phyloP scores from a whole-genome alignment of 2,113 vertebrate genomes.

The Ifrita kowaldi region DNA sequence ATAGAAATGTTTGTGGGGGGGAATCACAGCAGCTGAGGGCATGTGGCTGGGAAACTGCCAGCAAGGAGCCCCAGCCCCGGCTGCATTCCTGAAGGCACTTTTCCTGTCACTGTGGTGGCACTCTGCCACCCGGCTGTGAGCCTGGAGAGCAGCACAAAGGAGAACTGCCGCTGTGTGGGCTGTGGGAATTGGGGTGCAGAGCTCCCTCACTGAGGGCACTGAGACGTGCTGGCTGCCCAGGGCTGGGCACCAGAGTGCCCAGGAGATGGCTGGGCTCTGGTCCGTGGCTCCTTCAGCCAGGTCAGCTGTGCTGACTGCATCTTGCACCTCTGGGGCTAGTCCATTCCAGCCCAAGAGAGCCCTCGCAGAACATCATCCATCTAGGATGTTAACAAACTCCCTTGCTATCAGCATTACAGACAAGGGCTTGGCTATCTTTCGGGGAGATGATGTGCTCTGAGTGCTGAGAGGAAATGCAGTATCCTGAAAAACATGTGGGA shows the following conservation, averaged over 20 bases:
- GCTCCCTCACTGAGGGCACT: fast-evolving
- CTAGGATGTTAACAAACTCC: neutral
- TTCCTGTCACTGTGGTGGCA: neutral
- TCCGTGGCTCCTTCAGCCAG: neutral
- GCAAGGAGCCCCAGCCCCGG: neutral
- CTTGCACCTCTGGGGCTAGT: neutral
- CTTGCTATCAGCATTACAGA: neutral
- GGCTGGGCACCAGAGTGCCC: neutral
- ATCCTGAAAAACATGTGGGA: neutral
- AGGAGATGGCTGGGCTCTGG: fast-evolving
- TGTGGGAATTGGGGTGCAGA: fast-evolving
- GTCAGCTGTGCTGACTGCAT: neutral
- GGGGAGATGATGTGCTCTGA: neutral
- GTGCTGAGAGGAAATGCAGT: neutral
- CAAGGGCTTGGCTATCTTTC: neutral
- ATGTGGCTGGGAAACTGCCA: fast-evolving
- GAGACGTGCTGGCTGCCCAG: fast-evolving
- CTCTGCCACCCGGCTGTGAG: neutral
- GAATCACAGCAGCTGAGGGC: neutral
- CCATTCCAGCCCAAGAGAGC: neutral
- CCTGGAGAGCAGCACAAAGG: neutral
- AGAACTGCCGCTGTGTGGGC: fast-evolving
- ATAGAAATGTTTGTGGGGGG: neutral
- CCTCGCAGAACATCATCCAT: neutral
- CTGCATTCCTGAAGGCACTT: neutral